Conservation (phyloP, 2,113 vertebrate species). For the Regulus satrapa region DNA sequence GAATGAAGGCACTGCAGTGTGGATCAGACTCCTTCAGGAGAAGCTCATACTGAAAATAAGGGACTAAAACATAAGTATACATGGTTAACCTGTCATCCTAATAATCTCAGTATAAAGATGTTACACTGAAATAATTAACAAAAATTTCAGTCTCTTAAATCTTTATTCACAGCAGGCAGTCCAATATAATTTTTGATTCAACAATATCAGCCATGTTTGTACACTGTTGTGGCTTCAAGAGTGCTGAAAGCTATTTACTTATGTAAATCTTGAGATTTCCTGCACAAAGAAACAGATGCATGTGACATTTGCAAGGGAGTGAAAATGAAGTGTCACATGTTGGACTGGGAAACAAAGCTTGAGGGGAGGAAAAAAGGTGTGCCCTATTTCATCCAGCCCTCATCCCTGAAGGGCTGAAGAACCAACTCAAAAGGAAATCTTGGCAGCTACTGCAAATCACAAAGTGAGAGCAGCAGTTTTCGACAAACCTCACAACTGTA, state of each 20-base stretch:
- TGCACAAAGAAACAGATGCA: slow-evolving; percentile 10
- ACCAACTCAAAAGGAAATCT: neutral
- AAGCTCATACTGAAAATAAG: neutral
- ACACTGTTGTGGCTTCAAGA: neutral
- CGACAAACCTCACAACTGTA: neutral
- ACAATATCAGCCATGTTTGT: neutral
- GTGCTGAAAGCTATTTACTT: slow-evolving; percentile 10
- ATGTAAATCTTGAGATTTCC: slow-evolving; percentile 22
- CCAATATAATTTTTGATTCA: neutral
- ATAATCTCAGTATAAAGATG: neutral
- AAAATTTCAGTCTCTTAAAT: neutral
- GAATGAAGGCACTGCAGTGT: neutral
- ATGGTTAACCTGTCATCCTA: neutral
- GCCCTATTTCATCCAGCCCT: neutral
- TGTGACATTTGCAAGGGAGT: neutral
- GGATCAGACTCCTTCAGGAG: neutral
- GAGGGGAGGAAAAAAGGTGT: neutral
- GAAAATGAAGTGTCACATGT: neutral
- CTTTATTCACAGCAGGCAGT: neutral
- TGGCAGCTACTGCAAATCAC: neutral
- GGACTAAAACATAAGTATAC: neutral
- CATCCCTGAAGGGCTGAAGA: neutral
- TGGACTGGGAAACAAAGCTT: neutral
- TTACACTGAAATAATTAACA: neutral
- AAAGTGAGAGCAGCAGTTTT: neutral